These are phyloP conservation scores for Nemopilema nomurai DNA, from an alignment of 30 jellyfish, hydroid and myxozoan species.

Conservation along the genomic window DNA sequence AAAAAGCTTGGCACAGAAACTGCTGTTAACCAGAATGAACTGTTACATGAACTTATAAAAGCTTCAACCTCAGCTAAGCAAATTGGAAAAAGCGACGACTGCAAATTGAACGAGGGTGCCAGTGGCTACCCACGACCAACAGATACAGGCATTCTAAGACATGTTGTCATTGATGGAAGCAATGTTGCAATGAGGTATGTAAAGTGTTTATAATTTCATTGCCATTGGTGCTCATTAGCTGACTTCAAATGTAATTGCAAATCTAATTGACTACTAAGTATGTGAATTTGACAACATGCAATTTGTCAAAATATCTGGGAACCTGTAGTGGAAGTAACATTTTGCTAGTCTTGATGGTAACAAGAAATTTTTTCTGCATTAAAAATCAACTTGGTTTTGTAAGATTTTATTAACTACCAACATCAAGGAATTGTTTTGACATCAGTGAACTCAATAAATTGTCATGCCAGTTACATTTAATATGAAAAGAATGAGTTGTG, in stretches of 20 bases:
- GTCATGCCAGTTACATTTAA: too few species aligned
- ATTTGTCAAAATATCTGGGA: too few species aligned
- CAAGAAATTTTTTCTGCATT: too few species aligned
- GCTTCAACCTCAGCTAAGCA: conserved; percentile 88
- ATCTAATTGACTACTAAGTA: neutral
- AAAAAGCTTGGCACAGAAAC: conserved; percentile 88
- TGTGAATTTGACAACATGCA: too few species aligned
- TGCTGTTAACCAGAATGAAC: conserved; percentile 89
- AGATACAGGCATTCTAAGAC: conserved; percentile 76
- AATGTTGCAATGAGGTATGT: conserved; percentile 98
- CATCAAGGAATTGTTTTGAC: too few species aligned
- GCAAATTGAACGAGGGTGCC: conserved; percentile 35
- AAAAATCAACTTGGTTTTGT: too few species aligned
- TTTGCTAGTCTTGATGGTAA: too few species aligned
- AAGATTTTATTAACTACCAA: too few species aligned
- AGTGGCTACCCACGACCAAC: conserved; percentile 51
- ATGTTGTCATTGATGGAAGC: conserved; percentile 95
- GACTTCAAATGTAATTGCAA: neutral
- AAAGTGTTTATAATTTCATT: neutral
- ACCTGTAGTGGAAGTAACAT: too few species aligned
- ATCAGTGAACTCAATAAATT: too few species aligned
- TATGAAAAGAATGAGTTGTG: too few species aligned
- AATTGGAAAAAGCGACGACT: conserved; percentile 55
- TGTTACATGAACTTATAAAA: conserved; percentile 87
- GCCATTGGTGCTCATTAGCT: neutral